phyloP scores from a whole-genome alignment of 2,888 invertebrate genomes.

The Drosophila meridiana region DNA sequence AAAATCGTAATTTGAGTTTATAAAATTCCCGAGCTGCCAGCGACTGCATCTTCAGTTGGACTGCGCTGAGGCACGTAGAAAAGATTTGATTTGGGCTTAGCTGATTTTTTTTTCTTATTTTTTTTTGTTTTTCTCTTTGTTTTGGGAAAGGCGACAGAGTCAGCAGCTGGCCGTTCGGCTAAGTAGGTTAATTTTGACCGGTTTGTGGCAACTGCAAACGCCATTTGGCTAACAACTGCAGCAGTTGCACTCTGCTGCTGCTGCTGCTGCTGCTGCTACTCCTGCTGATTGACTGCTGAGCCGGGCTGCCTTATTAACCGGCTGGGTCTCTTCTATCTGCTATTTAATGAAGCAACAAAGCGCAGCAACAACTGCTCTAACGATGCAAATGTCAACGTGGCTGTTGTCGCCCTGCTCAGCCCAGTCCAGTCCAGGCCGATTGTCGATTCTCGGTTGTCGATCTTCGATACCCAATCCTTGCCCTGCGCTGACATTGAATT shows the following conservation, averaged over 20 bases:
- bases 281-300: constrained; percentile 66
- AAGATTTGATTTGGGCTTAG: constrained; percentile 54
- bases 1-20: constrained; percentile 22
- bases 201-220: constrained; percentile 63
- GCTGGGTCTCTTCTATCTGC: constrained; percentile 27
- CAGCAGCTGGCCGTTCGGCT: constrained; percentile 55
- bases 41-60: constrained; percentile 33
- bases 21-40: constrained; percentile 8
- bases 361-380: constrained; percentile 43
- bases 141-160: constrained; percentile 38
- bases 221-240: constrained; percentile 64
- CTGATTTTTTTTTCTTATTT: constrained; percentile 7
- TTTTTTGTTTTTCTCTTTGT: constrained; percentile 19
- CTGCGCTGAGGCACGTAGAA: constrained; percentile 59
- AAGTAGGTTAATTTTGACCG: constrained; percentile 83
- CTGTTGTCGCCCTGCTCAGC: constrained; percentile 14
- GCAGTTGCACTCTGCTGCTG: constrained; percentile 24
- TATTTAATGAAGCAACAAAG: constrained; percentile 71
- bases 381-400: constrained; percentile 64
- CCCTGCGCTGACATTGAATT: constrained; percentile 55
- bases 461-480: constrained; percentile 1
- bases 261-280: constrained; percentile 25
- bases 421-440: not conserved
- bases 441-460: not conserved
- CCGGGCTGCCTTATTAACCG: constrained; percentile 65